A percentile compares a stretch with the other conserved stretches of the same genome.
Evolutionary conservation across 2,797 vertebrate genomes (phyloP).

Genomic region (Chanos chanos): DNA sequence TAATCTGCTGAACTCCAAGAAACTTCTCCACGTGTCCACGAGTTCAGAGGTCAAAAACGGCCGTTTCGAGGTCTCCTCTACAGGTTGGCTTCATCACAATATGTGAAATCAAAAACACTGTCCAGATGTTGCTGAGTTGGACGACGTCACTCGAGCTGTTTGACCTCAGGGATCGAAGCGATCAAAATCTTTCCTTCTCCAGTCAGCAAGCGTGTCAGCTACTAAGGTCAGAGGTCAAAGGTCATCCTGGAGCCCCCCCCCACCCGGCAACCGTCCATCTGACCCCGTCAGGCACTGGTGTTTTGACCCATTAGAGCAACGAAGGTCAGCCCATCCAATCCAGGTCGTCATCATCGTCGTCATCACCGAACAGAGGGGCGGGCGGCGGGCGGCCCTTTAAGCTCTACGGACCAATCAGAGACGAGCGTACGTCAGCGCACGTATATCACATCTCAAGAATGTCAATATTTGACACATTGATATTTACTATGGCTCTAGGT

Average conservation of each 20-base stretch:
- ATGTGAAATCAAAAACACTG: no score
- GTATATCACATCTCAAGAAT: not conserved
- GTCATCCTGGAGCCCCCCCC: no score
- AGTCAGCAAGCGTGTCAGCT: no score
- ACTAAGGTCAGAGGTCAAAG: no score
- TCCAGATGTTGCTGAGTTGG: not conserved
- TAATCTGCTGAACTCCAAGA: no score
- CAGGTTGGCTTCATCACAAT: no score
- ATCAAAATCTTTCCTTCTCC: no score
- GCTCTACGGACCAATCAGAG: conserved; percentile 69
- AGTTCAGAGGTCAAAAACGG: no score
- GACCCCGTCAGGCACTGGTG: not conserved
- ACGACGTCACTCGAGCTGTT: no score
- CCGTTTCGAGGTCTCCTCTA: no score
- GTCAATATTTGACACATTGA: not conserved
- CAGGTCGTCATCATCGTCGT: conserved; percentile 84
- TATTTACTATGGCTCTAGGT: not conserved
- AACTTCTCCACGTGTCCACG: no score
- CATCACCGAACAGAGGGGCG: conserved; percentile 84
- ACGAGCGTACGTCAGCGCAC: not conserved
- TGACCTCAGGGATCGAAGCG: no score
- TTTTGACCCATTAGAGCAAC: not conserved
- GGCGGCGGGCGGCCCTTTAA: conserved; percentile 90
- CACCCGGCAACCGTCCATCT: not conserved
- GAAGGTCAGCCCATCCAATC: conserved; percentile 84